Percentiles rank a stretch among this genome's conserved stretches.
Evolutionary conservation across 1,140 invertebrate species (phyloP).

Genomic region (Aculops lycopersici): DNA sequence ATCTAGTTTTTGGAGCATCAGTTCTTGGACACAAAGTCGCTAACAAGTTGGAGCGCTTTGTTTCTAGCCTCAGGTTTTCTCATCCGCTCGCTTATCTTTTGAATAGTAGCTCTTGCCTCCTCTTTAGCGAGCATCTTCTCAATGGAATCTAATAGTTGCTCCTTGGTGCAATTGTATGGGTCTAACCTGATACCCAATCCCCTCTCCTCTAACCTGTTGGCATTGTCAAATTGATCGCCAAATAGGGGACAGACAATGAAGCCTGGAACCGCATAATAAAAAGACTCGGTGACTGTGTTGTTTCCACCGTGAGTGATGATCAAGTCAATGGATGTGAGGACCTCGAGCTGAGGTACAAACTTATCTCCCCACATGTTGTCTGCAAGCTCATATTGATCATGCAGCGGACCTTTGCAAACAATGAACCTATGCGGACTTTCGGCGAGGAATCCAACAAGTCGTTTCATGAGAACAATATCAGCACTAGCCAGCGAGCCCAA

Average conservation of each 20-base stretch:
- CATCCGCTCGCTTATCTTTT: conserved; percentile 4
- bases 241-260: conserved; percentile 4
- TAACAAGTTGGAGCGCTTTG: neutral
- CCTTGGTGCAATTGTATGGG: conserved; percentile 2
- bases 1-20: no score
- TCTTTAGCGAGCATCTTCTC: conserved; percentile 4
- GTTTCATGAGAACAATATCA: conserved; percentile 8
- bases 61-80: neutral
- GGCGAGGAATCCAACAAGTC: neutral
- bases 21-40: no score
- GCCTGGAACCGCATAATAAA: conserved; percentile 1
- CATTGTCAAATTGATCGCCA: conserved; percentile 7
- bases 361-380: conserved; percentile 8
- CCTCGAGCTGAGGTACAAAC: conserved; percentile 1
- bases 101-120: neutral
- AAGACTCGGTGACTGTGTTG: conserved; percentile 4
- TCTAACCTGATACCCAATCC: conserved; percentile 2
- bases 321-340: conserved; percentile 4
- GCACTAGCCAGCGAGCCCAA: conserved; percentile 9
- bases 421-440: conserved; percentile 4
- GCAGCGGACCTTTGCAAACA: conserved; percentile 4
- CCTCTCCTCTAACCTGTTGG: conserved; percentile 3
- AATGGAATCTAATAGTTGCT: conserved; percentile 3
- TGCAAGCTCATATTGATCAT: conserved; percentile 6
- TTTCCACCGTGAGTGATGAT: conserved; percentile 8